Evolutionary conservation across 2,888 invertebrate species (phyloP).

Genomic region (Andrena dorsata): DNA sequence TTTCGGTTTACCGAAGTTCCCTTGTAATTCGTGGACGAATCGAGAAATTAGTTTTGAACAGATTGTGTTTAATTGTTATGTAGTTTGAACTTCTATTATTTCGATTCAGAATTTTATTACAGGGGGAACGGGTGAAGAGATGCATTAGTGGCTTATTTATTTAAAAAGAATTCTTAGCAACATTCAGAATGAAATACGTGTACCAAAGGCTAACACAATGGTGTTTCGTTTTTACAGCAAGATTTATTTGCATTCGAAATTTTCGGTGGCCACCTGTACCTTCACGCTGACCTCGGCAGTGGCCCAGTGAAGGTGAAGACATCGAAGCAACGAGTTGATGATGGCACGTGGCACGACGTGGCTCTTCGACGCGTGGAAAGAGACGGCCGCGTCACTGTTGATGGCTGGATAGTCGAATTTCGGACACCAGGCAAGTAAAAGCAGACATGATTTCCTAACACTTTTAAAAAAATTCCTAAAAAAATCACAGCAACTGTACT

Average conservation of each 20-base stretch:
- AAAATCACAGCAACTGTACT: no score
- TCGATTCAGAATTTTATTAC: no score
- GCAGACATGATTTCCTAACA: background rate
- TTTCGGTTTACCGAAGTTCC: no score
- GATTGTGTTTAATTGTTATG: no score
- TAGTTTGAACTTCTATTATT: no score
- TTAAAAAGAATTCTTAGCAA: no score
- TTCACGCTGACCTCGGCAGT: constrained; percentile 96
- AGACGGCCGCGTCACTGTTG: constrained; percentile 95
- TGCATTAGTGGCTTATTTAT: no score
- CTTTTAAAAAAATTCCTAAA: no score
- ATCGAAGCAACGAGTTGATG: constrained; percentile 93
- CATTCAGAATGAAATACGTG: no score
- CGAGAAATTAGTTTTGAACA: no score
- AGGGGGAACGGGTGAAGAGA: no score
- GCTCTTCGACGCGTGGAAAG: constrained; percentile 92
- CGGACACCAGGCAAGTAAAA: constrained; percentile 90
- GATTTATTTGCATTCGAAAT: constrained; percentile 98
- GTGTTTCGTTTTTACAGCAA: constrained; percentile 86
- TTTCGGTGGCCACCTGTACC: constrained; percentile 96
- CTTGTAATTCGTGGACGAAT: no score
- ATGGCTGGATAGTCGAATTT: constrained; percentile 95
- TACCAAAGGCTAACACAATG: background rate
- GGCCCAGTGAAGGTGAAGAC: constrained; percentile 95
- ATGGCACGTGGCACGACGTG: constrained; percentile 97